Evolutionary conservation across 2,113 vertebrate genomes (phyloP).

Genomic region (Cyphomyrus discorhynchus): DNA sequence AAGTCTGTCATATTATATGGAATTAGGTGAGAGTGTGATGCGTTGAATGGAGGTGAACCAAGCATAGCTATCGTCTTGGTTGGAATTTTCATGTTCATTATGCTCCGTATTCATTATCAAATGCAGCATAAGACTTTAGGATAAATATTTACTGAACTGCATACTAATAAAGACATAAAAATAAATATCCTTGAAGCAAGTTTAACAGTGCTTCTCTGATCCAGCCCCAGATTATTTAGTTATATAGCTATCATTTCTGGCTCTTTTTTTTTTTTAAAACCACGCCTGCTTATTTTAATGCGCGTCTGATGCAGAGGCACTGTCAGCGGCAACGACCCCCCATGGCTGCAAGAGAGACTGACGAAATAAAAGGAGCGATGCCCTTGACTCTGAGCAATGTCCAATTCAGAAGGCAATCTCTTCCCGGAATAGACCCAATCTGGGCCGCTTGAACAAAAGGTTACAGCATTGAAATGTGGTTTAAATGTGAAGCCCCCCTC

Average conservation of each 20-base stretch:
- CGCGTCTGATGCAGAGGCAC: not conserved
- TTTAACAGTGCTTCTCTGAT: not conserved
- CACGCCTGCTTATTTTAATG: not conserved
- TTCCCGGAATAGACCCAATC: conserved; percentile 15
- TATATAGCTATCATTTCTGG: not conserved
- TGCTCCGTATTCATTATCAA: not conserved
- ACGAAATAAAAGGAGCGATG: not conserved
- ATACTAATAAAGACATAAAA: not conserved
- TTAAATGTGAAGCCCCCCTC: conserved; percentile 8
- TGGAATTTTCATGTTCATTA: not conserved
- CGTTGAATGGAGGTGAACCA: not conserved
- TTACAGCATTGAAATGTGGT: conserved; percentile 19
- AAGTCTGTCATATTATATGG: conserved; percentile 13
- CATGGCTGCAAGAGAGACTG: not conserved
- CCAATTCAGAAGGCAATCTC: conserved; percentile 19
- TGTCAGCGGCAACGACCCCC: conserved; percentile 7
- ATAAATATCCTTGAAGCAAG: not conserved
- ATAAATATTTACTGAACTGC: not conserved
- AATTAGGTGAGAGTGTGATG: conserved; percentile 1
- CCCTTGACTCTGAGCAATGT: conserved; percentile 23
- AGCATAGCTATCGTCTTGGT: not conserved
- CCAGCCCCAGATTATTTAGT: not conserved
- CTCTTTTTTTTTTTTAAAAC: not conserved
- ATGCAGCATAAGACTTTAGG: not conserved
- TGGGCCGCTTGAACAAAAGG: conserved; percentile 18